Evolutionary conservation across 2,797 vertebrate species (phyloP).

Genomic region (Clarias pachynema): DNA sequence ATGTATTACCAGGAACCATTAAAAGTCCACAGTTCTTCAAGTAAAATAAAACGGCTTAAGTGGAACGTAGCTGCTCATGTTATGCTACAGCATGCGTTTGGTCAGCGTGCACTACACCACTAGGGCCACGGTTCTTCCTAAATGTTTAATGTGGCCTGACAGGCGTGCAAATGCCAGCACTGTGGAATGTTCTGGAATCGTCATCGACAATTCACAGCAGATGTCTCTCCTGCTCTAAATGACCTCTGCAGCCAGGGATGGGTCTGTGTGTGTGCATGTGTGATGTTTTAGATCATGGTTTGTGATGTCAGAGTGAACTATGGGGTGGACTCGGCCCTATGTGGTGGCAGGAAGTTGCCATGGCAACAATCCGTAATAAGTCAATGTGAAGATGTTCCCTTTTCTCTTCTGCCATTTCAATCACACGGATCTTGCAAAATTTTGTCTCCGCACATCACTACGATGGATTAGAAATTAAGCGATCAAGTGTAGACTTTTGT

Average conservation of each 20-base stretch:
- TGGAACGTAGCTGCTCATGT: conserved; percentile 7
- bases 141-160: conserved; percentile 71
- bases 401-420: conserved; percentile 23
- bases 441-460: neutral
- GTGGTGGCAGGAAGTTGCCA: conserved; percentile 34
- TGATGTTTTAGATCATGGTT: conserved; percentile 45
- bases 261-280: conserved; percentile 39
- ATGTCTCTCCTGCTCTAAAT: conserved; percentile 64
- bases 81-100: conserved; percentile 18
- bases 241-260: conserved; percentile 46
- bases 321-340: conserved; percentile 36
- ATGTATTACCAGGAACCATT: neutral
- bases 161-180: conserved; percentile 75
- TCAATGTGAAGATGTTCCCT: conserved; percentile 31
- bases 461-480: too few species aligned
- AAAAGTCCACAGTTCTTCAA: neutral
- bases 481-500: too few species aligned
- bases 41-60: conserved; percentile 1
- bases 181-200: conserved; percentile 72
- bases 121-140: conserved; percentile 55
- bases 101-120: conserved; percentile 10
- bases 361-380: conserved; percentile 40
- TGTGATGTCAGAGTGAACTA: conserved; percentile 50
- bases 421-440: neutral
- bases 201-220: conserved; percentile 68